These are phyloP conservation scores for Liopterus haemorrhoidalis DNA, from an alignment of 2,888 invertebrate species.

Conservation along the genomic window DNA sequence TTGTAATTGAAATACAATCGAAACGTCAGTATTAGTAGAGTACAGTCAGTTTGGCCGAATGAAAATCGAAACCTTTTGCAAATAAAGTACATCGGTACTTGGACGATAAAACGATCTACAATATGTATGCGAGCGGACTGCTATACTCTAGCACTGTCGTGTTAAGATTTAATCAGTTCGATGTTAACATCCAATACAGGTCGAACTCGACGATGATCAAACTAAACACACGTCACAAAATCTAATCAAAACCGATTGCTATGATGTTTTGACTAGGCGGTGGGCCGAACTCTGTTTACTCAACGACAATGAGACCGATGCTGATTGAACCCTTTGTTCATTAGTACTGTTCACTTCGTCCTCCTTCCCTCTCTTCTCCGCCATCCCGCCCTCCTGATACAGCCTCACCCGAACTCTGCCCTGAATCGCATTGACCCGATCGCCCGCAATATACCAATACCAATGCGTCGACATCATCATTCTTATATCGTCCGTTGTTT, in stretches of 20 bases:
- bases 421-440: too few species aligned
- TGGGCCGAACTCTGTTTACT: conserved; percentile 37
- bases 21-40: conserved; percentile 34
- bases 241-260: conserved; percentile 48
- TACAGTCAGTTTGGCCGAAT: conserved; percentile 34
- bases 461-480: too few species aligned
- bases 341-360: conserved; percentile 25
- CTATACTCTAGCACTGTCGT: conserved; percentile 10
- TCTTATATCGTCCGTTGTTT: too few species aligned
- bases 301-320: conserved; percentile 34
- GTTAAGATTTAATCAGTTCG: conserved; percentile 19
- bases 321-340: conserved; percentile 41
- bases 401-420: too few species aligned
- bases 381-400: too few species aligned
- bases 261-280: conserved; percentile 46
- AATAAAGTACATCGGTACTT: conserved; percentile 31
- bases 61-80: conserved; percentile 36
- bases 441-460: too few species aligned
- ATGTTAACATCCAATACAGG: conserved; percentile 18
- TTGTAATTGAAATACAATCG: conserved; percentile 41
- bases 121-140: too few species aligned
- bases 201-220: conserved; percentile 12
- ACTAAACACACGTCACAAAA: conserved; percentile 35
- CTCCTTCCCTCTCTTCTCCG: too few species aligned
- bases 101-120: too few species aligned